These are phyloP conservation scores for Machaerirhynchus nigripectus DNA, from an alignment of 2,113 vertebrate genomes.

Conservation along the genomic window DNA sequence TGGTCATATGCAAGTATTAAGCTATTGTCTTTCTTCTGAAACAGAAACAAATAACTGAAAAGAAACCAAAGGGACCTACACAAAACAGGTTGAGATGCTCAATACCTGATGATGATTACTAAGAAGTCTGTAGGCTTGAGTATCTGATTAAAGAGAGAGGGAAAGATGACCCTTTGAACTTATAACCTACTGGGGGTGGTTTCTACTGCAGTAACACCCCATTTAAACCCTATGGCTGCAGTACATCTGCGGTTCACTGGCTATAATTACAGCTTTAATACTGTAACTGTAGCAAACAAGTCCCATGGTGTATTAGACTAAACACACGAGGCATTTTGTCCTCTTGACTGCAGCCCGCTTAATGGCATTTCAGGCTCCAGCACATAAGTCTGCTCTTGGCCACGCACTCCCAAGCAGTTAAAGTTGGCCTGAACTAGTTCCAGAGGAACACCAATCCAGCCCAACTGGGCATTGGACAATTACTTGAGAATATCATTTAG, in stretches of 20 bases:
- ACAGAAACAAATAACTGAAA: not conserved
- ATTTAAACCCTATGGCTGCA: slow-evolving; percentile 60
- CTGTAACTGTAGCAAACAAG: slow-evolving; percentile 68
- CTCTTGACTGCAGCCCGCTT: slow-evolving; percentile 65
- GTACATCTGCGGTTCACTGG: slow-evolving; percentile 71
- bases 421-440: slow-evolving; percentile 68
- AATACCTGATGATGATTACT: slow-evolving; percentile 25
- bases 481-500: slow-evolving; percentile 69
- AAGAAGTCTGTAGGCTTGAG: slow-evolving; percentile 5
- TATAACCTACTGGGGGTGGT: slow-evolving; percentile 65
- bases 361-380: slow-evolving; percentile 73
- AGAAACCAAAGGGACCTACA: not conserved
- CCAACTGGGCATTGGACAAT: slow-evolving; percentile 71
- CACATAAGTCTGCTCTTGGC: slow-evolving; percentile 72
- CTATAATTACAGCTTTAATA: slow-evolving; percentile 75
- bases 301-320: slow-evolving; percentile 57
- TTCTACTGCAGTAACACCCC: slow-evolving; percentile 64
- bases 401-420: slow-evolving; percentile 33
- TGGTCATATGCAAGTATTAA: not conserved
- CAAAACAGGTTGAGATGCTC: not conserved
- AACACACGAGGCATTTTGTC: slow-evolving; percentile 57
- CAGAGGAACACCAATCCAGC: slow-evolving; percentile 72
- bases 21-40: not conserved
- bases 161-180: slow-evolving; percentile 71
- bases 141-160: slow-evolving; percentile 33